phyloP scores from a whole-genome alignment of 2,113 vertebrate species.

The Alouatta palliata region DNA sequence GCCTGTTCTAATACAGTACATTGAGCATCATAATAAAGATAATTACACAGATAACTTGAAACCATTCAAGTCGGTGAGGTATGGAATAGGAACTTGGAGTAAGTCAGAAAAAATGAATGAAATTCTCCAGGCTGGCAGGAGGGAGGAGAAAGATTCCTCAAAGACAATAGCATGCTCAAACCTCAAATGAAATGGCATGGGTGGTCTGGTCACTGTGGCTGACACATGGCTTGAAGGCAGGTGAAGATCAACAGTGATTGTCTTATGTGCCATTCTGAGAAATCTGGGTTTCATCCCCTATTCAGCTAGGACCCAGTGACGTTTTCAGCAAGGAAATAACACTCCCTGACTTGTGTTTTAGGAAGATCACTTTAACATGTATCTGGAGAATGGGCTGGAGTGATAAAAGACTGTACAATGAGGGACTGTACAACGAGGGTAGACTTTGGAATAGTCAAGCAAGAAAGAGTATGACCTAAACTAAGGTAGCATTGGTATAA shows the following conservation, averaged over 20 bases:
- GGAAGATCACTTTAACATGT: not conserved
- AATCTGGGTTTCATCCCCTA: not conserved
- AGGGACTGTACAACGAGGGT: not conserved
- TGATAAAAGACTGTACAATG: not conserved
- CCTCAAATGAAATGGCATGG: not conserved
- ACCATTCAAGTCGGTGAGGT: not conserved
- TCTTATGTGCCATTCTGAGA: not conserved
- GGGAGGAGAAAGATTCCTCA: not conserved
- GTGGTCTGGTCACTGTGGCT: not conserved
- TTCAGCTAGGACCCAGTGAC: not conserved
- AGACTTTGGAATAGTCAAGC: not conserved
- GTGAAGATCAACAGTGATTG: not conserved
- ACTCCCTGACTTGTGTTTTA: not conserved
- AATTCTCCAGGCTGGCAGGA: not conserved
- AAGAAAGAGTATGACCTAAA: not conserved
- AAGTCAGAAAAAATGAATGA: not conserved
- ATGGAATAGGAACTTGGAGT: not conserved
- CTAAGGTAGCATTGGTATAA: not conserved
- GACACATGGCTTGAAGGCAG: not conserved
- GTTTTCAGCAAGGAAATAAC: not conserved
- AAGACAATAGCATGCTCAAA: not conserved
- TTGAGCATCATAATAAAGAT: not conserved
- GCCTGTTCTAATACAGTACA: not conserved
- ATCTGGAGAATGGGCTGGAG: not conserved
- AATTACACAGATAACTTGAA: not conserved